Percentiles rank a stretch among this genome's conserved stretches.
Evolutionary conservation across 2,113 vertebrate species (phyloP).

Genomic region (Engraulis encrasicolus): DNA sequence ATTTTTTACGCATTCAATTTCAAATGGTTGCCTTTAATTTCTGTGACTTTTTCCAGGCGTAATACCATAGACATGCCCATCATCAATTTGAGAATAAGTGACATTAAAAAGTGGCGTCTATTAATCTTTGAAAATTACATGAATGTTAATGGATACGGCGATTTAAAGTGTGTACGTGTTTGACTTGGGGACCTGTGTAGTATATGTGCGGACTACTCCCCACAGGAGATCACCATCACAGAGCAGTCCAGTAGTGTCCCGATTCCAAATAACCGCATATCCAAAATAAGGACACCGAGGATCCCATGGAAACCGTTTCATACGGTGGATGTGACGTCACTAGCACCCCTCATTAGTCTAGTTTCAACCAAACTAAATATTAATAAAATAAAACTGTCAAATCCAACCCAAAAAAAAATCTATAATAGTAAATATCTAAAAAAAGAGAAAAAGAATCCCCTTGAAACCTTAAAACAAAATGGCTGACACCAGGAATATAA

Average conservation of each 20-base stretch:
- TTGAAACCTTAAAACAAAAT: conserved; percentile 24
- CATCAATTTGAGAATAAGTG: no score
- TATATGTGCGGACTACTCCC: conserved; percentile 15
- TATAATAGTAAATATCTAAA: conserved; percentile 14
- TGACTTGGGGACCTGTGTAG: no score
- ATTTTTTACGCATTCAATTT: no score
- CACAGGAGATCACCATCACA: neutral
- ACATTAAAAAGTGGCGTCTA: no score
- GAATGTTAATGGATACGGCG: no score
- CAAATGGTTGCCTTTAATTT: no score
- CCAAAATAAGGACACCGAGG: neutral
- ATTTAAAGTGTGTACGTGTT: no score
- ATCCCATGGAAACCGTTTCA: neutral
- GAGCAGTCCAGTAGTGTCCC: conserved; percentile 5
- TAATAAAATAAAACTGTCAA: neutral
- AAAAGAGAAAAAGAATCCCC: conserved; percentile 35
- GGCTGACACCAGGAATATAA: conserved; percentile 46
- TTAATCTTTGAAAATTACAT: no score
- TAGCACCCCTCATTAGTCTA: neutral
- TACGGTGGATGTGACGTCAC: neutral
- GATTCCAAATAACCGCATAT: neutral
- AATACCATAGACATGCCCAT: no score
- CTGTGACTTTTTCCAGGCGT: no score
- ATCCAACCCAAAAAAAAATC: conserved; percentile 20
- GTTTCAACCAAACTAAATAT: neutral